phyloP scores from a whole-genome alignment of 1,140 invertebrate genomes.

The Psix sp. region DNA sequence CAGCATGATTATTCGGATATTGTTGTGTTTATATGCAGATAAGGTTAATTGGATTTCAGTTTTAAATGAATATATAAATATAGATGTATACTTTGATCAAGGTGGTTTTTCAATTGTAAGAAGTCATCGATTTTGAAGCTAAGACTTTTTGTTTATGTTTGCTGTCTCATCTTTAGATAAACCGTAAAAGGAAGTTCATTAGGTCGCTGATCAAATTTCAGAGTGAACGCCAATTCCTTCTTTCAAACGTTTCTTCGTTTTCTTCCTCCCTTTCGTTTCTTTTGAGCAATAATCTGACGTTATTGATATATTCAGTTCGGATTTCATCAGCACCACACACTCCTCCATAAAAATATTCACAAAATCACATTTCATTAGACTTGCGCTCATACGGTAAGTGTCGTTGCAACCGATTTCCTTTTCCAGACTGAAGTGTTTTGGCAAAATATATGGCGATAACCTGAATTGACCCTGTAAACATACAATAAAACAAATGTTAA shows the following conservation, averaged over 20 bases:
- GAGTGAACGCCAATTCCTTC: slow-evolving; percentile 36
- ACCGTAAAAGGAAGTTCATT: slow-evolving; percentile 2
- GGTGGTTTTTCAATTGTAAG: too few species aligned
- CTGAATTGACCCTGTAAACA: slow-evolving; percentile 22
- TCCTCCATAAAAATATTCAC: slow-evolving; percentile 14
- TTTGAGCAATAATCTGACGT: slow-evolving; percentile 34
- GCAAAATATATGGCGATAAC: slow-evolving; percentile 22
- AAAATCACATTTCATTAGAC: slow-evolving; percentile 47
- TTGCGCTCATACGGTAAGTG: slow-evolving; percentile 28
- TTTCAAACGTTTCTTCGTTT: slow-evolving; percentile 10
- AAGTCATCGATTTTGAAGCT: too few species aligned
- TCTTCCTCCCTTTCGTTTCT: slow-evolving; percentile 18
- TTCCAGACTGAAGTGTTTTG: slow-evolving; percentile 12
- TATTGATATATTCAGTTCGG: slow-evolving; percentile 43
- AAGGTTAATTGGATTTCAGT: too few species aligned
- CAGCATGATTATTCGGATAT: too few species aligned
- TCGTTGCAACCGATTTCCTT: slow-evolving; percentile 41
- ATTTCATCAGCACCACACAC: slow-evolving; percentile 49
- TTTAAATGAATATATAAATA: too few species aligned
- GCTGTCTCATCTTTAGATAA: too few species aligned
- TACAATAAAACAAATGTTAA: neutral
- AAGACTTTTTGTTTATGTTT: too few species aligned
- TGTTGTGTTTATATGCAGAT: too few species aligned
- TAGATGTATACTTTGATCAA: too few species aligned
- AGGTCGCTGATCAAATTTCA: slow-evolving; percentile 41